Conservation (phyloP, 2,797 vertebrate genomes). For the Bradypodion ventrale region DNA sequence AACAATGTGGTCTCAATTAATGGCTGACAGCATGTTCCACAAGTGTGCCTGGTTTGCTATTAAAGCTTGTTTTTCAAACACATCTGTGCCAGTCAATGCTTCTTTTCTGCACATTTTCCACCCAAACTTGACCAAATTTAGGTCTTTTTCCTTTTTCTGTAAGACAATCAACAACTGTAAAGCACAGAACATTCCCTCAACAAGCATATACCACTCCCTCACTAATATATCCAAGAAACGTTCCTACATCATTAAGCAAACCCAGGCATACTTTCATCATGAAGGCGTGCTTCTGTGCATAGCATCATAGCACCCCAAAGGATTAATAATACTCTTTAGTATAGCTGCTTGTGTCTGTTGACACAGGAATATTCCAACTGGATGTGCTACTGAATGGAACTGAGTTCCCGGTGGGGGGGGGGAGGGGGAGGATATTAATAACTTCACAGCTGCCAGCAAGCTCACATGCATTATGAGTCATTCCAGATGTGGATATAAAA, state of each 20-base stretch:
- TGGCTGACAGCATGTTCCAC: neutral
- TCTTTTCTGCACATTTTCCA: neutral
- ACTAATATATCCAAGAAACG: neutral
- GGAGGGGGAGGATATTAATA: slow-evolving; percentile 77
- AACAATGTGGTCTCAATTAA: neutral
- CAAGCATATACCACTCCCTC: slow-evolving; percentile 41
- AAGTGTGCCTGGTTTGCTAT: neutral
- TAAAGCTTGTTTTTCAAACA: neutral
- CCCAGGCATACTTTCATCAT: neutral
- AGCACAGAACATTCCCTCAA: slow-evolving; percentile 53
- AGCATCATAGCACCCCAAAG: slow-evolving; percentile 4
- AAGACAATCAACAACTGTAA: slow-evolving; percentile 51
- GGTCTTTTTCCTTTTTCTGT: slow-evolving; percentile 38
- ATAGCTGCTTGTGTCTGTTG: slow-evolving; percentile 68
- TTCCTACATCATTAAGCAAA: slow-evolving; percentile 38
- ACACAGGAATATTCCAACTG: slow-evolving; percentile 76
- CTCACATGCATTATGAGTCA: slow-evolving; percentile 82
- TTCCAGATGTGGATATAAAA: slow-evolving; percentile 83
- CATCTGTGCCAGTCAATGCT: neutral
- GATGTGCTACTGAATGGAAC: slow-evolving; percentile 75
- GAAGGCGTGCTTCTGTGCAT: neutral
- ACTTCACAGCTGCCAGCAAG: slow-evolving; percentile 75
- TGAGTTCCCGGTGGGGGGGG: slow-evolving; percentile 50
- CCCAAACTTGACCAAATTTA: neutral
- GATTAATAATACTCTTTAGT: slow-evolving; percentile 56